Evolutionary conservation across 1,140 invertebrate species (phyloP).

Genomic region (Gonatopus flavifemur): DNA sequence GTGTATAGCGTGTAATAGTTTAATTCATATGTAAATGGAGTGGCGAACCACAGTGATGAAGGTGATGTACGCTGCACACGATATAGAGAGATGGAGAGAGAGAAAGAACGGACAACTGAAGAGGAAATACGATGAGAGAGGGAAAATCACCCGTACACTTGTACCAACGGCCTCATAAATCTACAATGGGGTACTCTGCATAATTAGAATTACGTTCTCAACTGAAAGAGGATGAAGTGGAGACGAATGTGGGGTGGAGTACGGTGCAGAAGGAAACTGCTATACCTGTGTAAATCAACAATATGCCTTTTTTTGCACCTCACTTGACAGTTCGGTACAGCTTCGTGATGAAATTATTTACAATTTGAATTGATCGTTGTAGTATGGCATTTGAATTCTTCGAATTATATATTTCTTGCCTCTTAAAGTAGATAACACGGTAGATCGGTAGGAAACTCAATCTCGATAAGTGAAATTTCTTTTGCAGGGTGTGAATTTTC

Average conservation of each 20-base stretch:
- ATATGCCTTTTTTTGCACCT: conserved; percentile 22
- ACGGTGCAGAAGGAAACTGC: too few relatives aligned
- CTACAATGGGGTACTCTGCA: conserved; percentile 49
- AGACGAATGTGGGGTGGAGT: too few relatives aligned
- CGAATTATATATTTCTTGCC: too few relatives aligned
- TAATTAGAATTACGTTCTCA: conserved; percentile 49
- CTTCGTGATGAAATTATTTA: too few relatives aligned
- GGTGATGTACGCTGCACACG: conserved; percentile 19
- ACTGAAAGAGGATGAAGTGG: conserved; percentile 30
- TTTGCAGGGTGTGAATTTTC: too few relatives aligned
- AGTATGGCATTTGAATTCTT: too few relatives aligned
- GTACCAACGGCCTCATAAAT: conserved; percentile 48
- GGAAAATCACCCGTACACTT: conserved; percentile 31
- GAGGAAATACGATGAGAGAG: neutral
- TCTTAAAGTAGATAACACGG: too few relatives aligned
- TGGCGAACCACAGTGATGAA: conserved; percentile 33
- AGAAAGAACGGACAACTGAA: neutral
- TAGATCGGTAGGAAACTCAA: too few relatives aligned
- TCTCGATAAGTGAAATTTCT: too few relatives aligned
- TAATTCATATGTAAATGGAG: conserved; percentile 55
- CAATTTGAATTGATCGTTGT: too few relatives aligned
- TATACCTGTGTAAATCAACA: conserved; percentile 36
- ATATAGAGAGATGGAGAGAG: neutral
- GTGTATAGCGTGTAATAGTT: conserved; percentile 46
- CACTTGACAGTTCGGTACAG: too few relatives aligned